Evolutionary conservation across 2,113 vertebrate genomes (phyloP).

Genomic region (Fukomys damarensis): DNA sequence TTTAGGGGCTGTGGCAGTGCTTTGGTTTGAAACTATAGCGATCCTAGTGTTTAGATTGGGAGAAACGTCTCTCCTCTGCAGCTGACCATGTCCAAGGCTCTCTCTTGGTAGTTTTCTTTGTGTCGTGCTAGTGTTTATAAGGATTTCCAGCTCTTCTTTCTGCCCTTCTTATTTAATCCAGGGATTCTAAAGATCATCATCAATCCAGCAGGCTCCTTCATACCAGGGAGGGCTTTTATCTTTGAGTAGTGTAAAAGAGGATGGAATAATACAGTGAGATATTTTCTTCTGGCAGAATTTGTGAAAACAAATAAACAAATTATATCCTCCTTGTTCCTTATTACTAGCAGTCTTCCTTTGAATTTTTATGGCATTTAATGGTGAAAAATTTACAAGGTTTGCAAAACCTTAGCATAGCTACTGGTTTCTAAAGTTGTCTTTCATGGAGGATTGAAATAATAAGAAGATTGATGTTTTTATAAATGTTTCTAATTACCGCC

Average conservation of each 20-base stretch:
- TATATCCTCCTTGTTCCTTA: constrained; percentile 28
- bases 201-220: constrained; percentile 52
- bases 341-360: constrained; percentile 63
- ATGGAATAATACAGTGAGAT: background rate
- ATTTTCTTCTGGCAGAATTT: constrained; percentile 58
- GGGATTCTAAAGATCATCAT: constrained; percentile 42
- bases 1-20: background rate
- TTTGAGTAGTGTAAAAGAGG: constrained; percentile 34
- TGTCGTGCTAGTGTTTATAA: constrained; percentile 34
- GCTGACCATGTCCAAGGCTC: background rate
- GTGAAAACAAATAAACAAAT: constrained; percentile 22
- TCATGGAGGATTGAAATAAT: constrained; percentile 40
- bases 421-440: constrained; percentile 74
- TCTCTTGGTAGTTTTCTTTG: background rate
- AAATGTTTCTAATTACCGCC: constrained; percentile 55
- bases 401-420: constrained; percentile 77
- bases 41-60: background rate
- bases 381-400: constrained; percentile 75
- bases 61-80: constrained; percentile 1
- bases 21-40: background rate
- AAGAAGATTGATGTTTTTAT: background rate
- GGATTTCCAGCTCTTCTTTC: background rate
- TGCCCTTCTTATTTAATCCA: constrained; percentile 21
- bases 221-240: constrained; percentile 37
- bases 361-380: constrained; percentile 75